phyloP scores from a whole-genome alignment of 1,140 invertebrate genomes.

The Oscheius sp. region DNA sequence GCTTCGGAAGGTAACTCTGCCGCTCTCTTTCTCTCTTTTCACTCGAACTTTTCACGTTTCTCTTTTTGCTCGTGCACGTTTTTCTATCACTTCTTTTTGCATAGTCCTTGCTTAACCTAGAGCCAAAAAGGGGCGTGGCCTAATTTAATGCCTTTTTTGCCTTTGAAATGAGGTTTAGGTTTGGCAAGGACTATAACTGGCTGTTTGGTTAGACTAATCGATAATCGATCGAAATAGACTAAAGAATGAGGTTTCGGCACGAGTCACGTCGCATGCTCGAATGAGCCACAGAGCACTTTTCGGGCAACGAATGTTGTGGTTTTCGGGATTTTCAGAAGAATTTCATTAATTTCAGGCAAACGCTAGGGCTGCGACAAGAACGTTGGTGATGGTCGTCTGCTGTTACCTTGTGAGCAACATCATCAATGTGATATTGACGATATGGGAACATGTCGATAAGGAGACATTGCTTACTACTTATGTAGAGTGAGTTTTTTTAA shows the following conservation, averaged over 20 bases:
- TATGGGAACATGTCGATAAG: constrained; percentile 58
- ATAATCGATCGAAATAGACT: neutral
- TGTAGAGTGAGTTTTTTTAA: constrained; percentile 2
- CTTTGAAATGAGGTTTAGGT: neutral
- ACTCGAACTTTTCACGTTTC: neutral
- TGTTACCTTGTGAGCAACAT: constrained; percentile 57
- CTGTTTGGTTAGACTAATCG: neutral
- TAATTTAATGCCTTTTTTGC: too few species aligned
- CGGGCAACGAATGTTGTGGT: neutral
- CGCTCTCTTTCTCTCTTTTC: neutral
- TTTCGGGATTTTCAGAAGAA: neutral
- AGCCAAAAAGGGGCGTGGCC: too few species aligned
- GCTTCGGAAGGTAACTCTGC: neutral
- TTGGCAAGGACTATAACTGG: neutral
- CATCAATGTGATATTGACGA: constrained; percentile 54
- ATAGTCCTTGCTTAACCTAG: too few species aligned
- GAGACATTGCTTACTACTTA: constrained; percentile 21
- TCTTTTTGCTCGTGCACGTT: neutral
- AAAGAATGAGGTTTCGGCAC: too few species aligned
- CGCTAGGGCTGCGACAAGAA: constrained; percentile 53
- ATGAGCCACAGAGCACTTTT: neutral
- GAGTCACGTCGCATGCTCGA: too few species aligned
- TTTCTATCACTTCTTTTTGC: too few species aligned
- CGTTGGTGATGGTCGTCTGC: constrained; percentile 55
- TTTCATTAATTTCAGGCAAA: constrained; percentile 38